Evolutionary conservation across 2,888 invertebrate genomes (phyloP).

Genomic region (Amiota minor): DNA sequence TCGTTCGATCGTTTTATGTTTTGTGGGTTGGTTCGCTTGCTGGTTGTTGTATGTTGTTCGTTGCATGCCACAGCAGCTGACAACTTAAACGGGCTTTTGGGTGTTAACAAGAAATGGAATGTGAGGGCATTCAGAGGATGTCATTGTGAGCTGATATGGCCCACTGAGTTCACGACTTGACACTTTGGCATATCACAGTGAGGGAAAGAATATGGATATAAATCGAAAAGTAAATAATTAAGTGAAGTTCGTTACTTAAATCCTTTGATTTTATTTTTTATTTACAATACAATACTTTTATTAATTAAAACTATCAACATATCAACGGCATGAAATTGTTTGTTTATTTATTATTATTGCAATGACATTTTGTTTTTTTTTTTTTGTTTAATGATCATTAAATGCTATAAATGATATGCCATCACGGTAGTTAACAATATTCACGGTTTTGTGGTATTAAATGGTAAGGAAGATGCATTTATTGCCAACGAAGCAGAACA

Average conservation of each 20-base stretch:
- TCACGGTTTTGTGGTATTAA: too few relatives aligned
- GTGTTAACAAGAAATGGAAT: background rate
- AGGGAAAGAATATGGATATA: conserved; percentile 11
- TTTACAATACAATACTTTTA: too few relatives aligned
- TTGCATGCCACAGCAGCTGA: conserved; percentile 37
- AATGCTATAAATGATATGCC: conserved; percentile 10
- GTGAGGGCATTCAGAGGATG: background rate
- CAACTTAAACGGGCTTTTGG: conserved; percentile 13
- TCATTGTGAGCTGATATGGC: conserved; percentile 27
- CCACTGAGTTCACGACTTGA: conserved; percentile 47
- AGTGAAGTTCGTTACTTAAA: conserved; percentile 28
- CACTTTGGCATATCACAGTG: conserved; percentile 41
- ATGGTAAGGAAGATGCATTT: background rate
- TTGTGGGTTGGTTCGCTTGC: background rate
- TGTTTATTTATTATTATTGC: background rate
- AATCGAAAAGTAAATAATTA: conserved; percentile 9
- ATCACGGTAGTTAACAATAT: too few relatives aligned
- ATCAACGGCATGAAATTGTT: background rate
- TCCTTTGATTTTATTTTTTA: conserved; percentile 21
- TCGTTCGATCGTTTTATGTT: background rate
- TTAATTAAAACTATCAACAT: background rate
- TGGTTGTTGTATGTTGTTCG: conserved; percentile 22
- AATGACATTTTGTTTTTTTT: background rate
- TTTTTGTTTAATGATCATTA: conserved; percentile 13
- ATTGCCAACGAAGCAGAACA: background rate